Evolutionary conservation across 2,888 invertebrate species (phyloP).

Genomic region (Napeogenes sylphis): DNA sequence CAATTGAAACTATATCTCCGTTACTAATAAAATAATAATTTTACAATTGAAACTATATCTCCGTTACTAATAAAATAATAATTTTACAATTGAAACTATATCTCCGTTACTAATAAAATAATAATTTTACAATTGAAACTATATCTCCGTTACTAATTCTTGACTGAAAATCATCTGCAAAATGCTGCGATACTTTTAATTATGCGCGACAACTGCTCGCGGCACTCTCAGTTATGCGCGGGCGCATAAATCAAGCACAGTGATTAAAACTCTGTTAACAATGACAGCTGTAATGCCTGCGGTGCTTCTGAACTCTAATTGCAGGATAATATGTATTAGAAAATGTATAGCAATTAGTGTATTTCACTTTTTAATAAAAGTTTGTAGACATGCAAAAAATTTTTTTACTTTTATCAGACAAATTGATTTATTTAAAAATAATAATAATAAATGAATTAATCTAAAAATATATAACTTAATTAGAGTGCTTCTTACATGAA

Average conservation of each 20-base stretch:
- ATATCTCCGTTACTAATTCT: background rate
- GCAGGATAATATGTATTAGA: slow-evolving; percentile 21
- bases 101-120: background rate
- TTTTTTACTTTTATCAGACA: too few species aligned
- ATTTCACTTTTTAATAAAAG: slow-evolving; percentile 5
- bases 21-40: background rate
- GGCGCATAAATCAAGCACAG: slow-evolving; percentile 45
- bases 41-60: background rate
- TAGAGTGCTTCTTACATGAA: too few species aligned
- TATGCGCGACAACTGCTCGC: slow-evolving; percentile 34
- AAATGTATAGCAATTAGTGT: slow-evolving; percentile 1
- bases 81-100: background rate
- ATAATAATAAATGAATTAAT: too few species aligned
- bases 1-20: background rate
- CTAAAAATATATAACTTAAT: too few species aligned
- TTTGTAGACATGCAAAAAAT: background rate
- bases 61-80: background rate
- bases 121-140: background rate
- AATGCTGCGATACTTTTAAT: slow-evolving; percentile 23
- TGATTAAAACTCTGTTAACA: slow-evolving; percentile 52
- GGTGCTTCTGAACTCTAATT: slow-evolving; percentile 39
- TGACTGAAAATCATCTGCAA: slow-evolving; percentile 3
- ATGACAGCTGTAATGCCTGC: slow-evolving; percentile 44
- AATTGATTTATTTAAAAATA: too few species aligned
- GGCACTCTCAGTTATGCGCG: slow-evolving; percentile 28